Conservation (phyloP, 2,113 vertebrate species). For the Bos taurus region DNA sequence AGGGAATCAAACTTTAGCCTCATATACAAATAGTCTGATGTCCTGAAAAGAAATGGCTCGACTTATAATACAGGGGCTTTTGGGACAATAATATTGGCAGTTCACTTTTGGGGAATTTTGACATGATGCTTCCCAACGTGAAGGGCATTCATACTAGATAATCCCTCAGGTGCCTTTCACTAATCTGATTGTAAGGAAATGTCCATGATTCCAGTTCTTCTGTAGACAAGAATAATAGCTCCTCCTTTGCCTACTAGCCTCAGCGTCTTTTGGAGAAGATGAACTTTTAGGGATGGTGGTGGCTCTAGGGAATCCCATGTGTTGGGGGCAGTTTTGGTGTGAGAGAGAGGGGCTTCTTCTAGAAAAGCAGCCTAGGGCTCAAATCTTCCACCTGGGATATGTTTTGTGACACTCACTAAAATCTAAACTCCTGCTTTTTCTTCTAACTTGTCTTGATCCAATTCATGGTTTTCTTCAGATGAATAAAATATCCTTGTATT, state of each 20-base stretch:
- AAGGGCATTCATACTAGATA: not conserved
- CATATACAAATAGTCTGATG: not conserved
- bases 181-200: not conserved
- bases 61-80: not conserved
- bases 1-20: not conserved
- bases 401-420: slow-evolving; percentile 45
- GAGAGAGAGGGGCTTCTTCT: not conserved
- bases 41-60: not conserved
- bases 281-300: not conserved
- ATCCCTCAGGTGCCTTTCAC: not conserved
- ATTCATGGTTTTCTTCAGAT: slow-evolving; percentile 60
- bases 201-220: not conserved
- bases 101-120: not conserved
- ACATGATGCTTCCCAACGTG: not conserved
- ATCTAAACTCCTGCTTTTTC: slow-evolving; percentile 33
- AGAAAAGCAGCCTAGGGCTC: not conserved
- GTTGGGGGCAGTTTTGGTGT: not conserved
- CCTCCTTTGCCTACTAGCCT: not conserved
- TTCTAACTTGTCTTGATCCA: slow-evolving; percentile 54
- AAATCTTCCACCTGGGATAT: slow-evolving; percentile 19
- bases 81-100: not conserved
- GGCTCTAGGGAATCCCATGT: not conserved
- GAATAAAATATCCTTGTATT: slow-evolving; percentile 66
- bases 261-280: not conserved
- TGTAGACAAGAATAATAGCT: not conserved